phyloP scores from a whole-genome alignment of 2,888 invertebrate genomes.

The Drosophila gaucha region DNA sequence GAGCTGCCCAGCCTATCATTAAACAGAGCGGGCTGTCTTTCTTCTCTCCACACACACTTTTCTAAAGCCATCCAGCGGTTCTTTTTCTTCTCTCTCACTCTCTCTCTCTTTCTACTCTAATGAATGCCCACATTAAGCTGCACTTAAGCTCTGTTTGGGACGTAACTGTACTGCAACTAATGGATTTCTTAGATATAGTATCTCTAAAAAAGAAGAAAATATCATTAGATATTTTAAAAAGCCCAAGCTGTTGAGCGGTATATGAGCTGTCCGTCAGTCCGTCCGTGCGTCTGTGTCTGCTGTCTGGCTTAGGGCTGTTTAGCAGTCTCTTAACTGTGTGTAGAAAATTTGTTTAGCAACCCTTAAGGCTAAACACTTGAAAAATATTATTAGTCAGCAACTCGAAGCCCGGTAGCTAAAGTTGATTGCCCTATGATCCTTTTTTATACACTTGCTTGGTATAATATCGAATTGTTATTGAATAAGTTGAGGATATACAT shows the following conservation, averaged over 20 bases:
- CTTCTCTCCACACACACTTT: not conserved
- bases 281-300: not conserved
- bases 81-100: slow-evolving; percentile 5
- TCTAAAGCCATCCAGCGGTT: slow-evolving; percentile 12
- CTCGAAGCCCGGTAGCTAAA: slow-evolving; percentile 1
- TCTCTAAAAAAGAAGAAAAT: too few species aligned
- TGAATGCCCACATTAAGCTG: slow-evolving; percentile 64
- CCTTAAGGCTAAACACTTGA: slow-evolving; percentile 19
- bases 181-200: slow-evolving; percentile 43
- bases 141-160: slow-evolving; percentile 50
- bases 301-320: slow-evolving; percentile 32
- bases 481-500: not conserved
- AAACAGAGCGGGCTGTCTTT: slow-evolving; percentile 20
- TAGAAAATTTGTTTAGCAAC: slow-evolving; percentile 23
- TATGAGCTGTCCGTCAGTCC: not conserved
- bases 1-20: slow-evolving; percentile 55
- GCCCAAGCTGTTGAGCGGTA: slow-evolving; percentile 17
- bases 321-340: slow-evolving; percentile 4
- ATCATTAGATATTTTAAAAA: slow-evolving; percentile 32
- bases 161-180: slow-evolving; percentile 58
- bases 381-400: slow-evolving; percentile 18
- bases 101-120: slow-evolving; percentile 29
- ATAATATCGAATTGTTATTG: not conserved
- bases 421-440: slow-evolving; percentile 16
- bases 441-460: not conserved